Conservation (phyloP, 2,797 vertebrate species). For the Pampus argenteus region DNA sequence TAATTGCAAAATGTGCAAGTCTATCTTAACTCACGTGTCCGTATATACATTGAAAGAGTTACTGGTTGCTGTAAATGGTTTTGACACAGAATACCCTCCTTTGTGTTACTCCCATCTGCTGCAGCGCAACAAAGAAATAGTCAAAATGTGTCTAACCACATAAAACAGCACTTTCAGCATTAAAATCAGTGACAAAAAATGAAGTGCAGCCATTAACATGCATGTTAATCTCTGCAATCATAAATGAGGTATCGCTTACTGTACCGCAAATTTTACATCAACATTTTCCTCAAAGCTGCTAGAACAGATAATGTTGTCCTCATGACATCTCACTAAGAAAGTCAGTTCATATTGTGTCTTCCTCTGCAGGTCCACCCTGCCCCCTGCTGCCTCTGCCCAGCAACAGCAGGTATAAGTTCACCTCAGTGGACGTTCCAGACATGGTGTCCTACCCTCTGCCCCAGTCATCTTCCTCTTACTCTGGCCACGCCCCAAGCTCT, state of each 20-base stretch:
- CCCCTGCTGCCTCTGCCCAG: conserved; percentile 92
- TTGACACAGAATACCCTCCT: not conserved
- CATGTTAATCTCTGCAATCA: no score
- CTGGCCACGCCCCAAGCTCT: conserved; percentile 90
- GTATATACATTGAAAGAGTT: not conserved
- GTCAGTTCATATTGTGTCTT: not conserved
- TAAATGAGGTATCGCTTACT: no score
- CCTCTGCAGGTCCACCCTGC: conserved; percentile 87
- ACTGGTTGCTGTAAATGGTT: not conserved
- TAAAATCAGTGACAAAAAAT: no score
- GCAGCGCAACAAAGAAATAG: no score
- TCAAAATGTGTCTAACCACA: no score
- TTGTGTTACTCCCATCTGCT: not conserved
- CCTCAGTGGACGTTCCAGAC: conserved; percentile 91
- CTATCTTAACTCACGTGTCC: not conserved
- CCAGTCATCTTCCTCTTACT: conserved; percentile 88
- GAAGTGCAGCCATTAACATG: no score
- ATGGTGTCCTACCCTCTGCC: conserved; percentile 94
- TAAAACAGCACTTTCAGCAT: no score
- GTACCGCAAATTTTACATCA: no score
- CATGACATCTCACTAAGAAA: not conserved
- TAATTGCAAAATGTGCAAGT: no score
- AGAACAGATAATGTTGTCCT: not conserved
- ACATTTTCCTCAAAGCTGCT: no score
- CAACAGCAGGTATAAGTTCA: conserved; percentile 91